Conservation (phyloP, 2,888 invertebrate species). For the Ceriagrion tenellum region DNA sequence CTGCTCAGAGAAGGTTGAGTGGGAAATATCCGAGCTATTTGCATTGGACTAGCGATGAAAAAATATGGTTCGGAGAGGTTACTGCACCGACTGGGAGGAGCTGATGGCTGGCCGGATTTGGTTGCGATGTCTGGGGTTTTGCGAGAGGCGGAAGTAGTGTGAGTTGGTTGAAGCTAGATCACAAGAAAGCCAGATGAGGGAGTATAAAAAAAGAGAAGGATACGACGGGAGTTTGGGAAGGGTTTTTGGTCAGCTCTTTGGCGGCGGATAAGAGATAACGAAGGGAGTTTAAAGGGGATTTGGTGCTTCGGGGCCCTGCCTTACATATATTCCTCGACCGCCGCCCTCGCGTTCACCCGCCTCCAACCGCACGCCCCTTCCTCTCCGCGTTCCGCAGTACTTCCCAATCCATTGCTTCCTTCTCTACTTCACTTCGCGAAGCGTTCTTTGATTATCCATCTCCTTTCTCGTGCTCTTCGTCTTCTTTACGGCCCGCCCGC, state of each 20-base stretch:
- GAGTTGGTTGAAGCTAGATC: neutral
- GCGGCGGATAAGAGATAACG: conserved; percentile 31
- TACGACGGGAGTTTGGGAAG: neutral
- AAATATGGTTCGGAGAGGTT: neutral
- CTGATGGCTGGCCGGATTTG: neutral
- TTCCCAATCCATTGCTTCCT: neutral
- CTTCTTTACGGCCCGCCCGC: neutral
- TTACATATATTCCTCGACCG: neutral
- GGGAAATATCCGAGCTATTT: neutral
- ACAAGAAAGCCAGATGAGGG: neutral
- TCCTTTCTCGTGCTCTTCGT: neutral
- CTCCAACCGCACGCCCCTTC: neutral
- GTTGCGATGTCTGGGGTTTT: neutral
- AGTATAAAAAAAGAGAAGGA: neutral
- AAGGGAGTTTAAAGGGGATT: conserved; percentile 22
- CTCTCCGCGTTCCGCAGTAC: neutral
- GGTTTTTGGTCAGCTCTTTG: conserved; percentile 30
- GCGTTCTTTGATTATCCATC: neutral
- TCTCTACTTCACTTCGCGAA: neutral
- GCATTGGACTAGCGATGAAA: neutral
- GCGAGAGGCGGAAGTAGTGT: too few relatives aligned
- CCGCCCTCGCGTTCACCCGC: neutral
- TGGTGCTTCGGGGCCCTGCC: neutral
- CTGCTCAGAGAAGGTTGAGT: neutral
- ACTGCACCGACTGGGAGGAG: neutral